These are phyloP conservation scores for Zaprionus camerounensis DNA, from an alignment of 1,140 invertebrate species.

Conservation along the genomic window DNA sequence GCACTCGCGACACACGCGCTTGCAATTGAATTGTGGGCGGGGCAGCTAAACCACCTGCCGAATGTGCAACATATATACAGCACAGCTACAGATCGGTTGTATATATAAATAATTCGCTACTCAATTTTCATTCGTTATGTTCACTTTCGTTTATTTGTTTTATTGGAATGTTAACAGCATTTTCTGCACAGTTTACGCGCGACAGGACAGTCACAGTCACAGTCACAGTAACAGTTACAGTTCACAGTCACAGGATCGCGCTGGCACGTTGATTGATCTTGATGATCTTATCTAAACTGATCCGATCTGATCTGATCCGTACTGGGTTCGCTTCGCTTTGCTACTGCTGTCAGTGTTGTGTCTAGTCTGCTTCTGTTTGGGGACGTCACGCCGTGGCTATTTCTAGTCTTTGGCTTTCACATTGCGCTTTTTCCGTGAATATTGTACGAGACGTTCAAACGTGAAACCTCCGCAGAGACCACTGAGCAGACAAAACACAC, in stretches of 20 bases:
- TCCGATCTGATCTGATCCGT: slow-evolving; percentile 36
- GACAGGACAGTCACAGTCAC: slow-evolving; percentile 2
- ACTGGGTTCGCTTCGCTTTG: slow-evolving; percentile 64
- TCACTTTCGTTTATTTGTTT: slow-evolving; percentile 42
- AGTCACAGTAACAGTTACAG: background rate
- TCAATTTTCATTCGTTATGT: slow-evolving; percentile 13
- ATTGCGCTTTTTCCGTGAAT: slow-evolving; percentile 81
- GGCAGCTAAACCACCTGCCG: slow-evolving; percentile 43
- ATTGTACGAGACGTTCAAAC: slow-evolving; percentile 81
- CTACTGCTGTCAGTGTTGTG: slow-evolving; percentile 62
- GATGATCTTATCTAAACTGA: slow-evolving; percentile 14
- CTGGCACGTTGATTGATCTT: background rate
- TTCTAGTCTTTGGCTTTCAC: slow-evolving; percentile 82
- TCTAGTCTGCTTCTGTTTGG: slow-evolving; percentile 62
- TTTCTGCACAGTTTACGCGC: slow-evolving; percentile 34
- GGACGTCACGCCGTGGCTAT: slow-evolving; percentile 79
- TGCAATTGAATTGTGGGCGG: slow-evolving; percentile 22
- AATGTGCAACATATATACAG: background rate
- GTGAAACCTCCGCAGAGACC: slow-evolving; percentile 84
- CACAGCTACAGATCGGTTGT: background rate
- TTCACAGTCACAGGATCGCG: slow-evolving; percentile 3
- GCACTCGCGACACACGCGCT: slow-evolving; percentile 18
- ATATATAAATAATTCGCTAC: slow-evolving; percentile 1
- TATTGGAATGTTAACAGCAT: slow-evolving; percentile 54
- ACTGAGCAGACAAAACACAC: slow-evolving; percentile 64